Percentiles rank a stretch among this genome's conserved stretches.
These are phyloP conservation scores for Trachops cirrhosus DNA, from an alignment of 2,797 vertebrate genomes.

Conservation along the genomic window DNA sequence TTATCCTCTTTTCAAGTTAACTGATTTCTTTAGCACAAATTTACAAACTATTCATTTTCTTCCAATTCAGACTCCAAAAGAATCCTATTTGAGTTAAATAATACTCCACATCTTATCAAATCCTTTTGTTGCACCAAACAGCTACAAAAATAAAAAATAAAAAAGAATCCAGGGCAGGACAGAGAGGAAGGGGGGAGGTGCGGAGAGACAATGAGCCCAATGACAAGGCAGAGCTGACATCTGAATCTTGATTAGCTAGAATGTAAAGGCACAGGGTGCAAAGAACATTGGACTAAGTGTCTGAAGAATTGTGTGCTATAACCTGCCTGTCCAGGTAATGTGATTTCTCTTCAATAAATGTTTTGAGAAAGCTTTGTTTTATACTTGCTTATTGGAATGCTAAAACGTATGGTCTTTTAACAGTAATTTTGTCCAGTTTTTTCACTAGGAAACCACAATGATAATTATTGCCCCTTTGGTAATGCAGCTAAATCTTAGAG, in stretches of 20 bases:
- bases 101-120: neutral
- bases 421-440: neutral
- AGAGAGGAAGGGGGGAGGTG: fast-evolving
- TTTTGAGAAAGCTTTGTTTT: neutral
- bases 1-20: neutral
- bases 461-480: neutral
- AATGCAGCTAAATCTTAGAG: neutral
- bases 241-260: neutral
- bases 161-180: neutral
- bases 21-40: neutral
- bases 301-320: neutral
- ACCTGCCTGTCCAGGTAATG: neutral
- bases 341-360: neutral
- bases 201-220: neutral
- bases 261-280: neutral
- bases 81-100: neutral
- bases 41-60: neutral
- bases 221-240: neutral
- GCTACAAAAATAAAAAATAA: neutral
- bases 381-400: neutral
- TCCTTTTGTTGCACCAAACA: neutral
- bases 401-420: neutral
- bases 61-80: neutral
- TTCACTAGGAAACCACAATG: neutral
- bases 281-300: neutral